phyloP scores from a whole-genome alignment of 2,113 vertebrate genomes.

The Zosterops hypoxanthus region DNA sequence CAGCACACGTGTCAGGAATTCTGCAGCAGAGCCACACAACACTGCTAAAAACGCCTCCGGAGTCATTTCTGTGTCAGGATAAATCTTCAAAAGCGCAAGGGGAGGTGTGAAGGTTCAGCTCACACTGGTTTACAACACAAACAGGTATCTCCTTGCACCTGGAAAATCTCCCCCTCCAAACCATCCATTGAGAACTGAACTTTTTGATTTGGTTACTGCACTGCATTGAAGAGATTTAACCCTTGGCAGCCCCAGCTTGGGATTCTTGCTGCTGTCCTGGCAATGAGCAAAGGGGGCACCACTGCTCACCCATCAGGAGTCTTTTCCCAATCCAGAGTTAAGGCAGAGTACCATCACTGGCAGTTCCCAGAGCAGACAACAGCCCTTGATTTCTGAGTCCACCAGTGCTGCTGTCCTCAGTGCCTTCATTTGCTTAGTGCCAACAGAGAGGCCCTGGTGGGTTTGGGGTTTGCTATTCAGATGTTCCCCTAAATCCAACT shows the following conservation, averaged over 20 bases:
- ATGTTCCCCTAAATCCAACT: accelerated
- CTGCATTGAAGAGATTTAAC: background rate
- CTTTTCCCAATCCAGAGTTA: background rate
- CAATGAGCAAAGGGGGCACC: background rate
- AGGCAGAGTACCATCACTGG: background rate
- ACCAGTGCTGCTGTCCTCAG: background rate
- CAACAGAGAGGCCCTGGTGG: background rate
- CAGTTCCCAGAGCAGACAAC: background rate
- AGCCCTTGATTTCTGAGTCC: background rate
- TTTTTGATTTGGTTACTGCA: background rate
- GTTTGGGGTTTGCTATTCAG: background rate
- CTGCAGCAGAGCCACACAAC: background rate
- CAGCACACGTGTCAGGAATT: background rate
- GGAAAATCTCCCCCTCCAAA: background rate
- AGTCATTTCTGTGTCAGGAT: background rate
- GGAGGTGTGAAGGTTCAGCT: background rate
- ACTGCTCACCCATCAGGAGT: background rate
- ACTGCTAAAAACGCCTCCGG: background rate
- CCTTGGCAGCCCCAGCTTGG: background rate
- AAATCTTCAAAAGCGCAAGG: accelerated
- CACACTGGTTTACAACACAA: background rate
- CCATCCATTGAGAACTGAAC: accelerated
- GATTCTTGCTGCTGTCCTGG: background rate
- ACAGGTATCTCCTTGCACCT: background rate
- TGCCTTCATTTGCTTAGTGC: background rate